phyloP scores from a whole-genome alignment of 1,140 invertebrate genomes.

The Mya arenaria region DNA sequence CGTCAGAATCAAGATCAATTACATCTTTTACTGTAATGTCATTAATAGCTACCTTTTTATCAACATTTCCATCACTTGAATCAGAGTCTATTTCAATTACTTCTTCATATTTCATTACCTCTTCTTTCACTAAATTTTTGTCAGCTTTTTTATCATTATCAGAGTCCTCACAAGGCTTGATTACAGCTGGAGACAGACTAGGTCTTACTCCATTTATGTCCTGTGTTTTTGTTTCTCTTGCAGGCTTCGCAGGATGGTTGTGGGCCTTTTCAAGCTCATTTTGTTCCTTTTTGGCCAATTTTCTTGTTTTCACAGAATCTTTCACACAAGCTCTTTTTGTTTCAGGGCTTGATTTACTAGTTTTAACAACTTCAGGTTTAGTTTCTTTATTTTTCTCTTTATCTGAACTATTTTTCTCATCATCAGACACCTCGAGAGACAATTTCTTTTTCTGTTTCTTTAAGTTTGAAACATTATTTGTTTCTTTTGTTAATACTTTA shows the following conservation, averaged over 20 bases:
- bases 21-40: neutral
- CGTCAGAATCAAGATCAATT: neutral
- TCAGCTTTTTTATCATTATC: no score
- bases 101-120: neutral
- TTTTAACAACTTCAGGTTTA: conserved; percentile 26
- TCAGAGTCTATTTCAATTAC: conserved; percentile 48
- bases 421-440: neutral
- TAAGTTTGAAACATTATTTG: neutral
- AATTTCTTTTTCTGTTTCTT: neutral
- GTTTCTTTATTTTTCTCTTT: conserved; percentile 5
- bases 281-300: neutral
- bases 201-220: no score
- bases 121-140: no score
- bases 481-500: neutral
- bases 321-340: neutral
- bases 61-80: conserved; percentile 23
- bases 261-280: neutral
- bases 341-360: conserved; percentile 4
- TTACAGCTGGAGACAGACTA: no score
- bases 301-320: neutral
- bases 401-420: conserved; percentile 4
- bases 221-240: neutral
- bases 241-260: neutral
- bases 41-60: conserved; percentile 21
- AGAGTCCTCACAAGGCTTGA: no score